Base-by-base conservation (phyloP, 1,140 invertebrate species). In the Lucilia cuprina region DNA sequence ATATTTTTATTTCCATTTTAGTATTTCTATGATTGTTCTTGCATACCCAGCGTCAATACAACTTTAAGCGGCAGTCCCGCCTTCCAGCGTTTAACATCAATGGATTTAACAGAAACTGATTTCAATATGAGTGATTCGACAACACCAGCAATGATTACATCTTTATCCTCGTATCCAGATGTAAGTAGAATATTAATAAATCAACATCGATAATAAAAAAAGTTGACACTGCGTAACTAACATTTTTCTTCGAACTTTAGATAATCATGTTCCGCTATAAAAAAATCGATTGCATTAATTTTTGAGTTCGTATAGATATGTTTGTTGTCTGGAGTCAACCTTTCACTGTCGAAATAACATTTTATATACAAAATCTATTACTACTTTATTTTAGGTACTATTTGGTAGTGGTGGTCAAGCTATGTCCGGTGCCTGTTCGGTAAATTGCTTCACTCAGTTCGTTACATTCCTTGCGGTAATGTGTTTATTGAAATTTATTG, bases 401-500 rank as follows among this genome's bases (percentile, higher is more conserved):
- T 55, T 60, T 2, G 83, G 83, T n/a, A 49, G n/a, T n/a, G 83
- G 87, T 19, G 93, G 94, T 4, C 92, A 91, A 30, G 93, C 94
- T 0, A 87, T 90, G 49, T 92, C 93, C 0, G 94, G 94, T n/a
- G 92, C 94, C 13, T 95, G 94, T 88, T 92, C 92, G 0, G 93
- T 95, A 0, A 94, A 95, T 87, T 95, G 95, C 86, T 92, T 93
- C 85, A 91, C 92, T 3, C 93, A 94, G 86, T 95, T 95, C 86
- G 93, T 94, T 82, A 92, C 94, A 30, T 95, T 95, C 86, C 85
- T 95, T n/a, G 91, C 92, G 9, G 94, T 95, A 2, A 93, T 95
- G 77, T 95, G 94, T 87, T 88, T 94, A 8, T 86, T 95, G 0
- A 95, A 95, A 84, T 94, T 95, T 86, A 93, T 93, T 60, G 94